Conservation (phyloP, 2,797 vertebrate species). For the Selene dorsalis region DNA sequence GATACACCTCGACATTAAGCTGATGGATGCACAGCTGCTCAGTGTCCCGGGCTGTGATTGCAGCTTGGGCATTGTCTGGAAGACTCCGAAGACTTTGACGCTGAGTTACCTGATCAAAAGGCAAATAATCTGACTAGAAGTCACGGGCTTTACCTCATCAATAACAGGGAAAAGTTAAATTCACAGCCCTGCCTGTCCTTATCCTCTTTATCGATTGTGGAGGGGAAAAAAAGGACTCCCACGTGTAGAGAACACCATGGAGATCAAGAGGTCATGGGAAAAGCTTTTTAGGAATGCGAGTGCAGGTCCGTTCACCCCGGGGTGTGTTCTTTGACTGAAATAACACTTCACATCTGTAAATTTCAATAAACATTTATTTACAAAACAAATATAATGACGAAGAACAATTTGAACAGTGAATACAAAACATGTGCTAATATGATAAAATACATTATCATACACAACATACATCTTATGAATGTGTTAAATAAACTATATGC, state of each 20-base stretch:
- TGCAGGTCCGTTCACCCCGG: conserved; percentile 7
- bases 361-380: conserved; percentile 92
- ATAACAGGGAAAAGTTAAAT: conserved; percentile 50
- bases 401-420: conserved; percentile 85
- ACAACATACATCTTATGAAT: conserved; percentile 75
- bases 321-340: conserved; percentile 19
- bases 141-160: conserved; percentile 55
- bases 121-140: conserved; percentile 52
- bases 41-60: conserved; percentile 43
- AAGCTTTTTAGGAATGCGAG: conserved; percentile 68
- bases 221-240: neutral
- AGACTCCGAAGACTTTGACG: conserved; percentile 51
- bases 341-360: conserved; percentile 14
- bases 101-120: conserved; percentile 58
- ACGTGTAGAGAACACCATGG: conserved; percentile 33
- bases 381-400: conserved; percentile 88
- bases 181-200: conserved; percentile 41
- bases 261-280: conserved; percentile 77
- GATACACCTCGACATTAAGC: conserved; percentile 55
- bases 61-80: conserved; percentile 53
- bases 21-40: conserved; percentile 45
- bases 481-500: conserved; percentile 79
- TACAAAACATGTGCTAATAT: conserved; percentile 91
- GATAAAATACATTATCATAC: conserved; percentile 89
- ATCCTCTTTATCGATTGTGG: conserved; percentile 56